Evolutionary conservation across 2,797 vertebrate species (phyloP).

Genomic region (Amblyopsis hoosieri): DNA sequence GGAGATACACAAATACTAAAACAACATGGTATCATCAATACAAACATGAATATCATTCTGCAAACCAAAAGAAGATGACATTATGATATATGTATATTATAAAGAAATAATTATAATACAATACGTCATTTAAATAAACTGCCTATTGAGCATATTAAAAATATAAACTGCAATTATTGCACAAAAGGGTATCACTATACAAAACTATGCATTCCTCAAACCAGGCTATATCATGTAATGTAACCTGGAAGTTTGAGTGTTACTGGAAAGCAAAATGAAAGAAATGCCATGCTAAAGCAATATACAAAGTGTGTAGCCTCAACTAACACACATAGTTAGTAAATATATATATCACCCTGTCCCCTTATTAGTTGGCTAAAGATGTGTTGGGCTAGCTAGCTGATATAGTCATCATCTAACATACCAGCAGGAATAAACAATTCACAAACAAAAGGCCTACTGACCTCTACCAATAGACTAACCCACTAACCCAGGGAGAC

Average conservation of each 20-base stretch:
- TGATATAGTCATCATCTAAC: not conserved
- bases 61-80: no score
- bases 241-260: no score
- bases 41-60: not conserved
- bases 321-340: not conserved
- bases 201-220: no score
- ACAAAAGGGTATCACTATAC: no score
- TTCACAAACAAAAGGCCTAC: conserved; percentile 27
- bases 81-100: no score
- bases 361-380: conserved; percentile 9
- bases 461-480: conserved; percentile 36
- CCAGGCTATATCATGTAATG: no score
- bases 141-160: no score
- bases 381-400: not conserved
- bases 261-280: no score
- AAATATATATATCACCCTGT: not conserved
- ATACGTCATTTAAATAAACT: no score
- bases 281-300: not conserved
- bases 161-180: no score
- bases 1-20: not conserved
- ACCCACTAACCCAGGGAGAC: not conserved
- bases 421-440: not conserved
- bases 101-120: no score
- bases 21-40: not conserved
- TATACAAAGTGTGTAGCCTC: not conserved